Conservation (phyloP, 2,888 invertebrate genomes). For the Thereva nobilitata region DNA sequence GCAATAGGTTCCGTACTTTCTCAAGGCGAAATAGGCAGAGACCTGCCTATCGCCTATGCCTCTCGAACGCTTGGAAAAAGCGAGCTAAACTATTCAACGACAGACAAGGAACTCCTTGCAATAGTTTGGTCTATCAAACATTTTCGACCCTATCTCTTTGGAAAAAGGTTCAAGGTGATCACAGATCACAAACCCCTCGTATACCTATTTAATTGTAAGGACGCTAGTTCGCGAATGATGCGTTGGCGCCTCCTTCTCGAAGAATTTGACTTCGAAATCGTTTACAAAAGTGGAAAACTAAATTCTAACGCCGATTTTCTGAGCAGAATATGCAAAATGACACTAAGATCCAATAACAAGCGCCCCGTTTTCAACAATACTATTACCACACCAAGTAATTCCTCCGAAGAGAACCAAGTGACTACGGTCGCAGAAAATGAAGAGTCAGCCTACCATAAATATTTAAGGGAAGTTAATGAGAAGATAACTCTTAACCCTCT, state of each 20-base stretch:
- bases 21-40: slow-evolving; percentile 37
- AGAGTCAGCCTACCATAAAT: no score
- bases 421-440: no score
- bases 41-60: slow-evolving; percentile 46
- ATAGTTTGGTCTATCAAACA: slow-evolving; percentile 3
- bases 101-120: slow-evolving; percentile 44
- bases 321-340: no score
- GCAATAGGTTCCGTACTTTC: slow-evolving; percentile 45
- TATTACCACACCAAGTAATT: no score
- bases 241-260: slow-evolving; percentile 46
- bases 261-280: slow-evolving; percentile 36
- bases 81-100: slow-evolving; percentile 44
- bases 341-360: no score
- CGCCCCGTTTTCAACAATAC: no score
- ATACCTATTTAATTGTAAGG: slow-evolving; percentile 45
- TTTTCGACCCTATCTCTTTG: slow-evolving; percentile 1
- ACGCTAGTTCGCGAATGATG: slow-evolving; percentile 44
- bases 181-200: slow-evolving; percentile 48
- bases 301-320: slow-evolving; percentile 31
- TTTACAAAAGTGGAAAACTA: slow-evolving; percentile 43
- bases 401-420: no score
- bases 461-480: no score
- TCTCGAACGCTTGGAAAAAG: slow-evolving; percentile 44
- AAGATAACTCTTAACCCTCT: no score
- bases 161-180: slow-evolving; percentile 44